phyloP scores from a whole-genome alignment of 2,888 invertebrate species.

The Lamellibrachia satsuma region DNA sequence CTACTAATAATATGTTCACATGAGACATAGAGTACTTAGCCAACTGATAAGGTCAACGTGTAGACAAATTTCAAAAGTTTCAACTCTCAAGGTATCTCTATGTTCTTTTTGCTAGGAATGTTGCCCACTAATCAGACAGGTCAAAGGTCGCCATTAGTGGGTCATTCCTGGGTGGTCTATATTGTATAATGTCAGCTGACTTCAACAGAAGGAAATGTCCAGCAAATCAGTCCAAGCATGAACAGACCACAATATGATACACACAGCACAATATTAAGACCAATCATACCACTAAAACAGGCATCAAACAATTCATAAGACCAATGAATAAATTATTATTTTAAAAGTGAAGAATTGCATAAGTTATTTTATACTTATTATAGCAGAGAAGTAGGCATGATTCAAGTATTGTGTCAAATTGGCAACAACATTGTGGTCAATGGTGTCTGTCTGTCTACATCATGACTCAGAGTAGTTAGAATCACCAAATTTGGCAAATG shows the following conservation, averaged over 20 bases:
- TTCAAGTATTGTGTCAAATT: not conserved
- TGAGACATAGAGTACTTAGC: not conserved
- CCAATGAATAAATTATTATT: not conserved
- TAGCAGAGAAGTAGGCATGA: not conserved
- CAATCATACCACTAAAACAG: not conserved
- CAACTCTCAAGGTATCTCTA: not conserved
- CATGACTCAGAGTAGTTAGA: no score
- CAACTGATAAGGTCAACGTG: not conserved
- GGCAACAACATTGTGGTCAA: no score
- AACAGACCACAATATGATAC: not conserved
- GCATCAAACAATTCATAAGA: not conserved
- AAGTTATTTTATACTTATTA: no score
- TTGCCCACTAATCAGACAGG: not conserved
- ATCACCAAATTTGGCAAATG: no score
- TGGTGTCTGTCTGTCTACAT: no score
- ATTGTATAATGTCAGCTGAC: not conserved
- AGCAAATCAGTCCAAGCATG: not conserved
- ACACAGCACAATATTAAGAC: not conserved
- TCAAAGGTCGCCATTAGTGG: not conserved
- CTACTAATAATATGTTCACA: not conserved
- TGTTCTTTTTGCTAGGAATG: not conserved
- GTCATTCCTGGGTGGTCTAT: not conserved
- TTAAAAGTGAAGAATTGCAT: no score
- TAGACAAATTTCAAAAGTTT: not conserved
- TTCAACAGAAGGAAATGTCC: not conserved